phyloP scores from a whole-genome alignment of 2,888 invertebrate species.

The Parnassius glacialis region DNA sequence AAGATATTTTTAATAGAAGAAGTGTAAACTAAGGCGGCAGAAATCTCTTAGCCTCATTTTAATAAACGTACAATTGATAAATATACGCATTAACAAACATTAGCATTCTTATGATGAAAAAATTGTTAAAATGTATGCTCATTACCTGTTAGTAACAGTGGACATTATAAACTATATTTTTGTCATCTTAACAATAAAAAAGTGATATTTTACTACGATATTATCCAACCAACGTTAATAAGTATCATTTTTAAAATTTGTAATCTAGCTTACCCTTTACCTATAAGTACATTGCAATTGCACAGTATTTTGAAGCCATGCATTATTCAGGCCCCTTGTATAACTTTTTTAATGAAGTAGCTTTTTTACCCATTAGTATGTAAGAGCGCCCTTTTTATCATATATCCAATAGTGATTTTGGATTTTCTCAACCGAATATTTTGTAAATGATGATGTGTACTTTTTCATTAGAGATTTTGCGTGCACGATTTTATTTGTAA shows the following conservation, averaged over 20 bases:
- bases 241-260: conserved; percentile 46
- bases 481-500: conserved; percentile 34
- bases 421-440: conserved; percentile 43
- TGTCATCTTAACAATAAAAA: conserved; percentile 60
- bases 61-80: conserved; percentile 27
- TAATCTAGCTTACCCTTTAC: conserved; percentile 45
- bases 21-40: conserved; percentile 32
- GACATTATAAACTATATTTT: conserved; percentile 47
- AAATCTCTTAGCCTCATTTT: conserved; percentile 34
- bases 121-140: conserved; percentile 42
- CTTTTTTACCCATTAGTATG: conserved; percentile 69
- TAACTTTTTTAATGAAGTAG: conserved; percentile 58
- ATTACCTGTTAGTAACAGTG: conserved; percentile 41
- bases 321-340: conserved; percentile 52
- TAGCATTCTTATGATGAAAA: conserved; percentile 24
- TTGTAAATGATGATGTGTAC: conserved; percentile 61
- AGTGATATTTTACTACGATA: conserved; percentile 75
- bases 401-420: conserved; percentile 58
- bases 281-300: conserved; percentile 56
- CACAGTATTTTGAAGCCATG: conserved; percentile 66
- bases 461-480: conserved; percentile 42
- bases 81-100: conserved; percentile 15
- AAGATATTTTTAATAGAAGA: conserved; percentile 27
- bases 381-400: conserved; percentile 49
- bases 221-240: conserved; percentile 50